These are phyloP conservation scores for Tenthredo mesomela DNA, from an alignment of 2,888 invertebrate species.

Conservation along the genomic window DNA sequence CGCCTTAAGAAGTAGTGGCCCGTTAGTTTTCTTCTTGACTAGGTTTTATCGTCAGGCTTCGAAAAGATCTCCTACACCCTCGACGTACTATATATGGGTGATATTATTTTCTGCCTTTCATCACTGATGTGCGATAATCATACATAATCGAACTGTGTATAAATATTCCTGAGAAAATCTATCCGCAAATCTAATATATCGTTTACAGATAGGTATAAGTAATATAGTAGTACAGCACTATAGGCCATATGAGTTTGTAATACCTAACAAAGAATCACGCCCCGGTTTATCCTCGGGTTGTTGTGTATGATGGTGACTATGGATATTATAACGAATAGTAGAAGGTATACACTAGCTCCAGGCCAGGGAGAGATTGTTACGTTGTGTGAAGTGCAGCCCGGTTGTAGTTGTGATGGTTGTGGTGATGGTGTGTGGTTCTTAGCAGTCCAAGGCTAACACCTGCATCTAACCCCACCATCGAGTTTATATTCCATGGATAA, in stretches of 20 bases:
- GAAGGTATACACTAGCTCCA: background rate
- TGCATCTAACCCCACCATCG: conserved; percentile 71
- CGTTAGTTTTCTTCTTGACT: conserved; percentile 63
- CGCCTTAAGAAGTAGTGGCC: conserved; percentile 61
- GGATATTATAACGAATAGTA: conserved; percentile 36
- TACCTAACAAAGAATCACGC: conserved; percentile 42
- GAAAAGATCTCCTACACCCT: background rate
- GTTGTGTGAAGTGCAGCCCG: conserved; percentile 16
- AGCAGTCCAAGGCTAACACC: conserved; percentile 76
- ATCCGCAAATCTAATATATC: too few species aligned
- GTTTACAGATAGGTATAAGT: too few species aligned
- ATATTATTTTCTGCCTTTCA: background rate
- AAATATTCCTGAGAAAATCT: background rate
- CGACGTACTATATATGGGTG: background rate
- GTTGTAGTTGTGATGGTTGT: background rate
- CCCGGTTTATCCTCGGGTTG: background rate
- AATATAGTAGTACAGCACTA: too few species aligned
- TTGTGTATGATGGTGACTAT: conserved; percentile 16
- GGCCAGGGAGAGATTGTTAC: conserved; percentile 42
- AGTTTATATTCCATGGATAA: conserved; percentile 27
- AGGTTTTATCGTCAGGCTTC: conserved; percentile 39
- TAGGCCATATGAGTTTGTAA: too few species aligned
- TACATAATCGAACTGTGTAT: too few species aligned
- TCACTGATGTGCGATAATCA: background rate
- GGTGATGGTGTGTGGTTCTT: conserved; percentile 41